Evolutionary conservation across 2,888 invertebrate species (phyloP).

Genomic region (Zaprionus bogoriensis): DNA sequence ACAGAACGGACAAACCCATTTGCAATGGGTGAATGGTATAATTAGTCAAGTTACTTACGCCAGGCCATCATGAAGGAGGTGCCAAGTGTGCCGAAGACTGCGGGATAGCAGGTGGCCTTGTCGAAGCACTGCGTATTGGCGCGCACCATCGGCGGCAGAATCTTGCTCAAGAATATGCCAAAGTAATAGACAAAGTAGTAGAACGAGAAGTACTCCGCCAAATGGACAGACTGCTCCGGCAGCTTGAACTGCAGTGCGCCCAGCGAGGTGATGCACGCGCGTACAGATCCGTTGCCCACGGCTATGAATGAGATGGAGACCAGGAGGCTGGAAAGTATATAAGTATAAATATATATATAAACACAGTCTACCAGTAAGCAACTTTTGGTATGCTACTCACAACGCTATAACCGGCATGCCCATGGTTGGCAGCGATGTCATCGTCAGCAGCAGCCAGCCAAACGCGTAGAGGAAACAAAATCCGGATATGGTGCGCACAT

Average conservation of each 20-base stretch:
- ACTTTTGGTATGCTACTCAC: background rate
- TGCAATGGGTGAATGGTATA: too few relatives aligned
- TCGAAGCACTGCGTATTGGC: conserved; percentile 84
- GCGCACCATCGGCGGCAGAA: conserved; percentile 86
- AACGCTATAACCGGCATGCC: conserved; percentile 65
- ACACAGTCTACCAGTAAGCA: too few relatives aligned
- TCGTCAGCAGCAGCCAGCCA: conserved; percentile 84
- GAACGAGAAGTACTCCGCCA: conserved; percentile 86
- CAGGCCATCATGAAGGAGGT: conserved; percentile 85
- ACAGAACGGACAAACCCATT: too few relatives aligned
- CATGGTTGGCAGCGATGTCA: conserved; percentile 83
- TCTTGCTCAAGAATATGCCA: conserved; percentile 87
- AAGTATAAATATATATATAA: too few relatives aligned
- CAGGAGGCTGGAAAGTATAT: conserved; percentile 82
- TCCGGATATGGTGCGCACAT: conserved; percentile 84
- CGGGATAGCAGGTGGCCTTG: conserved; percentile 85
- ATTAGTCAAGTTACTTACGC: conserved; percentile 84
- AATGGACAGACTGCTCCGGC: conserved; percentile 84
- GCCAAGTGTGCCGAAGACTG: conserved; percentile 87
- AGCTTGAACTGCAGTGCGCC: conserved; percentile 87
- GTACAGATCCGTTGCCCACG: conserved; percentile 88
- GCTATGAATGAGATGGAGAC: conserved; percentile 86
- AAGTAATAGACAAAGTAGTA: conserved; percentile 86
- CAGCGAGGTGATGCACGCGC: conserved; percentile 88
- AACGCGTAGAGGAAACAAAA: conserved; percentile 85